Evolutionary conservation across 2,888 invertebrate species (phyloP).

Genomic region (Polydrusus pterygomalis): DNA sequence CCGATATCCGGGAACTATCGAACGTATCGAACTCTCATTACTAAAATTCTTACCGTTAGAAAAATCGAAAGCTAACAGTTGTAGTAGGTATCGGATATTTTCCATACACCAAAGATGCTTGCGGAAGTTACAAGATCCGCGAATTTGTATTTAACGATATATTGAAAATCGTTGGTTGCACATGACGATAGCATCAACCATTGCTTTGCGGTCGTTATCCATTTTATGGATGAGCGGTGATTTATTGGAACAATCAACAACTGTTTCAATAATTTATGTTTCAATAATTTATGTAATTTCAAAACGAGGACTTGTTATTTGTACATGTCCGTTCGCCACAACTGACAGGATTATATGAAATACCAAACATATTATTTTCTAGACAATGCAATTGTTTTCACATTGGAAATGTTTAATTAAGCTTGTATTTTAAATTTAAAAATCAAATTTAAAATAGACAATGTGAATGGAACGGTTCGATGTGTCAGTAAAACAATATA

Average conservation of each 20-base stretch:
- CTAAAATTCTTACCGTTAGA: too few species aligned
- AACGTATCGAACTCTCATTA: too few species aligned
- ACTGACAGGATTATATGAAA: conserved; percentile 29
- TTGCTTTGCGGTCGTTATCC: conserved; percentile 15
- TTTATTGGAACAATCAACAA: conserved; percentile 31
- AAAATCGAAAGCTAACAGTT: too few species aligned
- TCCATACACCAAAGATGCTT: too few species aligned
- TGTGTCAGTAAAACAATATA: too few species aligned
- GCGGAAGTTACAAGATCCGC: too few species aligned
- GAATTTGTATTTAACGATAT: conserved; percentile 72
- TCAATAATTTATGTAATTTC: conserved; percentile 32
- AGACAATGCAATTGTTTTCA: neutral
- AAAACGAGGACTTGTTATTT: conserved; percentile 28
- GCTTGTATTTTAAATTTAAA: neutral
- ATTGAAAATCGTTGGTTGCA: conserved; percentile 10
- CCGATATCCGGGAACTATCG: too few species aligned
- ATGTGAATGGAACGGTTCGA: too few species aligned
- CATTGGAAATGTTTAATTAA: neutral
- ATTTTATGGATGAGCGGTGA: conserved; percentile 19
- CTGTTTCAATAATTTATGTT: conserved; percentile 30
- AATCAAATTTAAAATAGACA: too few species aligned
- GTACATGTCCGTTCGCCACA: conserved; percentile 7
- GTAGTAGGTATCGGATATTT: too few species aligned
- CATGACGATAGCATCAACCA: neutral
- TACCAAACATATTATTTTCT: conserved; percentile 18